Evolutionary conservation across 2,113 vertebrate species (phyloP).

Genomic region (Phylloscopus whistleri): DNA sequence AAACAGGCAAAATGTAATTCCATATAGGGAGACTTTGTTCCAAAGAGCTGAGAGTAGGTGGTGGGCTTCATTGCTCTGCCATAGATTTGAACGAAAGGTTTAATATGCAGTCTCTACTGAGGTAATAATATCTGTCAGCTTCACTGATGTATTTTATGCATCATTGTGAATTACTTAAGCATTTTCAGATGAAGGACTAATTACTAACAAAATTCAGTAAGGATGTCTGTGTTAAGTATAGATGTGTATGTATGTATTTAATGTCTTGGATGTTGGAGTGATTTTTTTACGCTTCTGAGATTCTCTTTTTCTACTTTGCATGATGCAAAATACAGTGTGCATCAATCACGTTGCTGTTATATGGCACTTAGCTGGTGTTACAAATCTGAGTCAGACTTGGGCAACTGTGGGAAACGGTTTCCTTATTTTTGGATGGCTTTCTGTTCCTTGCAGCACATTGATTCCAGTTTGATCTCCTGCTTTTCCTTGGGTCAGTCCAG

Average conservation of each 20-base stretch:
- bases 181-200: conserved; percentile 10
- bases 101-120: background rate
- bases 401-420: background rate
- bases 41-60: background rate
- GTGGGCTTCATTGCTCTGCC: background rate
- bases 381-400: background rate
- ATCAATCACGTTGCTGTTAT: background rate
- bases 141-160: background rate
- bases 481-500: background rate
- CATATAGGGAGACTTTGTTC: background rate
- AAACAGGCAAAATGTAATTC: background rate
- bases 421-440: background rate
- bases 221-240: background rate
- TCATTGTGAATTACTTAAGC: background rate
- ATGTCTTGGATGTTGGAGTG: background rate
- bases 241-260: background rate
- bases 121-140: background rate
- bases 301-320: background rate
- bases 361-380: background rate
- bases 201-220: background rate
- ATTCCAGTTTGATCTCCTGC: background rate
- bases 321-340: background rate
- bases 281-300: background rate
- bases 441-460: background rate
- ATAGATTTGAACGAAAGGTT: background rate